Evolutionary conservation across 2,888 invertebrate species (phyloP).

Genomic region (Andrena flavipes): DNA sequence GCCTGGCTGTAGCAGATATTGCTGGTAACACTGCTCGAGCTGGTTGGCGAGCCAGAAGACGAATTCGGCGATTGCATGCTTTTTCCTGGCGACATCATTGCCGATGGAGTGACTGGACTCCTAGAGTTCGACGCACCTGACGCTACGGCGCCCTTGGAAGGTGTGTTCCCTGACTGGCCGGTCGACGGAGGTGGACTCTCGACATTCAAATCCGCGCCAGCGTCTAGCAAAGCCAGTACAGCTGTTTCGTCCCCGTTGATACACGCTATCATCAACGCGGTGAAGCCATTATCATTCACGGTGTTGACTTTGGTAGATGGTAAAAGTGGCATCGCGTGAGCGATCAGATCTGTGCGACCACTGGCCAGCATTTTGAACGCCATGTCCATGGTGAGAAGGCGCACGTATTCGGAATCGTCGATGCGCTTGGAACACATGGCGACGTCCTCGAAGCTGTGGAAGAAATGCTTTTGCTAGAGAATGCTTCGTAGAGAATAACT

Average conservation of each 20-base stretch:
- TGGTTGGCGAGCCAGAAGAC: conserved; percentile 79
- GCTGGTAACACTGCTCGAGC: conserved; percentile 34
- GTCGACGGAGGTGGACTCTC: conserved; percentile 89
- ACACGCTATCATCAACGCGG: conserved; percentile 93
- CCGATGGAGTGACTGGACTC: conserved; percentile 66
- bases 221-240: conserved; percentile 90
- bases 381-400: conserved; percentile 89
- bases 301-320: conserved; percentile 92
- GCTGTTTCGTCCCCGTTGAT: conserved; percentile 92
- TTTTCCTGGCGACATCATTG: conserved; percentile 79
- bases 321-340: conserved; percentile 91
- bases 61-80: conserved; percentile 84
- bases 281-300: conserved; percentile 91
- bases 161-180: conserved; percentile 73
- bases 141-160: conserved; percentile 68
- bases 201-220: conserved; percentile 93
- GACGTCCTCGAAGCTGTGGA: conserved; percentile 87
- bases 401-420: conserved; percentile 87
- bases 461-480: neutral
- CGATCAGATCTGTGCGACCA: conserved; percentile 92
- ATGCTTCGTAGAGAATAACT: neutral
- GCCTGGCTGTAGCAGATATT: conserved; percentile 63
- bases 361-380: conserved; percentile 93
- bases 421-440: conserved; percentile 84
- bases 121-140: conserved; percentile 66